A percentile compares a stretch with the other conserved stretches of the same genome.
Evolutionary conservation across 2,113 vertebrate species (phyloP).

Genomic region (Tamias sibiricus): DNA sequence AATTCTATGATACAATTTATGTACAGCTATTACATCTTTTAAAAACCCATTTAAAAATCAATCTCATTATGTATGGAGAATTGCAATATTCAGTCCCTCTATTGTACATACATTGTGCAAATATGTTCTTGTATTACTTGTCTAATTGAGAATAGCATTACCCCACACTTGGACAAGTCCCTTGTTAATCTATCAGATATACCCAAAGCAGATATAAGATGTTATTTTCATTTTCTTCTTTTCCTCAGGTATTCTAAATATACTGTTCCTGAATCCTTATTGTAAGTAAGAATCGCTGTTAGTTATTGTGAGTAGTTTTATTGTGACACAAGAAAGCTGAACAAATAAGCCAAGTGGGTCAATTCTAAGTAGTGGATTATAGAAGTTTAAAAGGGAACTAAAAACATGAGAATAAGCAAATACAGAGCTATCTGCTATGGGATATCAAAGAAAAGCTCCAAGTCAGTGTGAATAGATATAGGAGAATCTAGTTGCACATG

Average conservation of each 20-base stretch:
- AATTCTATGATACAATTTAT: background rate
- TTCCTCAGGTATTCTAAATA: background rate
- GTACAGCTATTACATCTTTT: constrained; percentile 25
- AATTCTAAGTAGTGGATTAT: background rate
- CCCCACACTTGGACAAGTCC: background rate
- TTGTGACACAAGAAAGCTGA: background rate
- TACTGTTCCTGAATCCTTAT: background rate
- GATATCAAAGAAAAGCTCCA: background rate
- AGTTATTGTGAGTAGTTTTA: background rate
- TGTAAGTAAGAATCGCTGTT: background rate
- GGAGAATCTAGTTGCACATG: background rate
- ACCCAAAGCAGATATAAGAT: background rate
- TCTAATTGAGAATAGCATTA: background rate
- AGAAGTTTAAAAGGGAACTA: background rate
- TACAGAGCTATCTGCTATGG: background rate
- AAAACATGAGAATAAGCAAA: background rate
- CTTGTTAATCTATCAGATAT: background rate
- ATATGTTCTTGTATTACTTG: background rate
- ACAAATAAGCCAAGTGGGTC: background rate
- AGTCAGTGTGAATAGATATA: background rate
- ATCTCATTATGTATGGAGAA: background rate
- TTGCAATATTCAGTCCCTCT: background rate
- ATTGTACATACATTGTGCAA: background rate
- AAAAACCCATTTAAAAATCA: constrained; percentile 21
- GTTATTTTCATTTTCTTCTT: background rate